Percentiles rank a stretch among this genome's conserved stretches.
Evolutionary conservation across 2,113 vertebrate genomes (phyloP).

Genomic region (Periophthalmus modestus): DNA sequence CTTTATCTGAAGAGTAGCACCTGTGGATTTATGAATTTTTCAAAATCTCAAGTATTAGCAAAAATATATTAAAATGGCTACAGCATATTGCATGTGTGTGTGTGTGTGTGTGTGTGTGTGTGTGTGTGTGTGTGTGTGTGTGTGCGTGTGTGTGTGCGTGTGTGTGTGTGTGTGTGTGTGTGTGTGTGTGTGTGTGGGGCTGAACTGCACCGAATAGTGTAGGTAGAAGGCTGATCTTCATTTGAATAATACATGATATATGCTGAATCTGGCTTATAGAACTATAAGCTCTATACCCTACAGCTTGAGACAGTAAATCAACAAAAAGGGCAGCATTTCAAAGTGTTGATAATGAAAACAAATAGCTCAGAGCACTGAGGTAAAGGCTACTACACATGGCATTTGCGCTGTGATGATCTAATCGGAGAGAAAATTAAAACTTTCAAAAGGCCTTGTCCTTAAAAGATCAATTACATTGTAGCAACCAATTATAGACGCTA

Average conservation of each 20-base stretch:
- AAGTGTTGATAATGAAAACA: slow-evolving; percentile 54
- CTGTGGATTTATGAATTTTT: not conserved
- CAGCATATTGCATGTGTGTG: not conserved
- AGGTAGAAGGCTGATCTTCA: not conserved
- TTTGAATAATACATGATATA: slow-evolving; percentile 2
- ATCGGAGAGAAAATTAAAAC: slow-evolving; percentile 52
- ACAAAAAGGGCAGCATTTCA: slow-evolving; percentile 52
- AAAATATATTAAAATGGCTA: not conserved
- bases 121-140: not conserved
- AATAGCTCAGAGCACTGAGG: slow-evolving; percentile 38
- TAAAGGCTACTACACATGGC: slow-evolving; percentile 50
- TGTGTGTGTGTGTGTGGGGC: not conserved
- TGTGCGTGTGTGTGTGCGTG: not conserved
- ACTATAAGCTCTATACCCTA: not conserved
- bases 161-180: not conserved
- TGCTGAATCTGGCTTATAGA: not conserved
- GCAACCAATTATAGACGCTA: slow-evolving; percentile 45
- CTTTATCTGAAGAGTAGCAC: not conserved
- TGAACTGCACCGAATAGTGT: not conserved
- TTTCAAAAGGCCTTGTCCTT: slow-evolving; percentile 48
- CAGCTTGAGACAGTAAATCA: slow-evolving; percentile 33
- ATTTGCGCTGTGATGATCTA: slow-evolving; percentile 59
- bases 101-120: not conserved
- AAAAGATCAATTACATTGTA: slow-evolving; percentile 53
- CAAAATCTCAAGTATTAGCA: not conserved